phyloP scores from a whole-genome alignment of 2,113 vertebrate species.

The Nematolebias whitei region DNA sequence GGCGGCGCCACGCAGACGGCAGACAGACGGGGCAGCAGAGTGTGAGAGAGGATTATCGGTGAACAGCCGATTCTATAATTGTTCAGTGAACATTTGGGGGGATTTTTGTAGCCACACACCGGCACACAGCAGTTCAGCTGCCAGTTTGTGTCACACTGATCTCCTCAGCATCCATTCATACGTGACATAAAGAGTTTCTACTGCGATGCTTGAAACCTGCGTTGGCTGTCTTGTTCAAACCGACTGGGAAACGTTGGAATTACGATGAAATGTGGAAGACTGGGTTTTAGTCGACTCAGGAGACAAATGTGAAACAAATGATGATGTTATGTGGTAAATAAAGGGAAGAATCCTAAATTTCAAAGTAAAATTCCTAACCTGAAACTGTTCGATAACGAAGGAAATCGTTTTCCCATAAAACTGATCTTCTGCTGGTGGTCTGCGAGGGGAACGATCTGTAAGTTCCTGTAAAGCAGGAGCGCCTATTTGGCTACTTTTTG shows the following conservation, averaged over 20 bases:
- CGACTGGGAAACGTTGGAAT: not conserved
- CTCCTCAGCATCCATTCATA: slow-evolving; percentile 48
- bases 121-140: slow-evolving; percentile 45
- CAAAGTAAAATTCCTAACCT: not conserved
- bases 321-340: not conserved
- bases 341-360: not conserved
- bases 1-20: slow-evolving; percentile 63
- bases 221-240: not conserved
- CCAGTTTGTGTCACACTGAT: slow-evolving; percentile 51
- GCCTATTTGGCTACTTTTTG: too few relatives aligned
- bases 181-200: slow-evolving; percentile 25
- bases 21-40: slow-evolving; percentile 70
- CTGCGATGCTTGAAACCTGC: not conserved
- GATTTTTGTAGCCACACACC: slow-evolving; percentile 45
- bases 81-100: slow-evolving; percentile 78
- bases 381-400: slow-evolving; percentile 6
- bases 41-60: slow-evolving; percentile 79
- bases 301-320: not conserved
- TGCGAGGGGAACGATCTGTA: too few relatives aligned
- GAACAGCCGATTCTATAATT: slow-evolving; percentile 75
- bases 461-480: too few relatives aligned
- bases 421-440: not conserved
- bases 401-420: not conserved
- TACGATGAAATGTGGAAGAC: not conserved
- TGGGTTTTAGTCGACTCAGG: not conserved